Evolutionary conservation across 1,140 invertebrate species (phyloP), one percentile per base, ranked within the genome.

Genomic region (Hesperophylax magnus): DNA sequence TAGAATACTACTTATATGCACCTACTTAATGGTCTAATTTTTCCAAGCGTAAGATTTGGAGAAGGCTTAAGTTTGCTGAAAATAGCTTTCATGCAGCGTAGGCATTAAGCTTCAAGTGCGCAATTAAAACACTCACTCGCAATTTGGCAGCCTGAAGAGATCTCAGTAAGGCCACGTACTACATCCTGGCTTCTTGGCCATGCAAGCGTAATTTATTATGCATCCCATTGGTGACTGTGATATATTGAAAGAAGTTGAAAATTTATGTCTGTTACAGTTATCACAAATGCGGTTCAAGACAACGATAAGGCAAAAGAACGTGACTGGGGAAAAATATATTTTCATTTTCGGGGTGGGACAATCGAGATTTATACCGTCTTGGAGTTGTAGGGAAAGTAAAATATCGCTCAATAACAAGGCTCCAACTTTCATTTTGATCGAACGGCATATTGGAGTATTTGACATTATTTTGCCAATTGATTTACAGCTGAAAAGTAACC

Each of bases 281-380:
- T n/a, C 61, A 34, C 63, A 67, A 34, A 67, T 8, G 63, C 63
- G 63, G 63, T 15, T 15, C 58, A 18, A 61, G 39, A 47, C 18
- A 24, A 24, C 63, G 63, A 67, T 67, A 67, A 67, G 39, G 39
- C 63, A 67, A 67, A 31, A 27, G 58, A 67, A 67, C 63, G 63
- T 34, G 63, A 67, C 22, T 67, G 17, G 63, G 27, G 63, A 67
- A 67, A 67, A 67, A 31, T 67, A 67, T 39, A 27, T 31, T 27
- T 34, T 27, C 27, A n/a, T 67, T 67, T 27, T 27, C 4, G 63
- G 63, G 31, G 63, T 27, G 11, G 17, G 31, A 31, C 2, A 67
- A 67, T 34, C 63, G 17, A 67, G 63, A 67, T 67, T 67, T 67
- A 67, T 67, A 31, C 63, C 24, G 11, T 31, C 63, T 17, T n/a